Evolutionary conservation across 2,797 vertebrate species (phyloP), one percentile per base, ranked within the genome.

Genomic region (Cyclopterus lumpus): DNA sequence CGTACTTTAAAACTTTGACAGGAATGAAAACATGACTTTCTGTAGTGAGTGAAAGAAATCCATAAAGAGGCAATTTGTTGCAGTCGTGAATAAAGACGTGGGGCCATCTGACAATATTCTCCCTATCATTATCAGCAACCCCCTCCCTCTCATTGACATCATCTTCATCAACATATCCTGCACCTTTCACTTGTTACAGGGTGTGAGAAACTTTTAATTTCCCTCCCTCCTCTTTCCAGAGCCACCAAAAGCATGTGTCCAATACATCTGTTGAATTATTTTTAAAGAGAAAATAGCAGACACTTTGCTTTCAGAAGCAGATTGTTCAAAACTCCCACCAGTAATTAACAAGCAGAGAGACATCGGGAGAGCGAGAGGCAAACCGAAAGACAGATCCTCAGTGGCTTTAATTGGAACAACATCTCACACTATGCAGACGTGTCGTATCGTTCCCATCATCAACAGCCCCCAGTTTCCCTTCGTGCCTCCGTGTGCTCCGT

Each of bases 371-470:
- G 85, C 75, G 73, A 87, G 77, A 82, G 72, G 79, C 83, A 84
- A 83, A 82, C 54, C 87, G 80, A 83, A 88, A 86, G 88, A 88
- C 82, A 81, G 75, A 79, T 80, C 59, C 79, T 88, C 79, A 79
- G 83, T 86, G 80, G 83, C 86, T 94, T 94, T 94, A 95, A 95
- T 95, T 95, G 92, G 93, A 91, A 88, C 80, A 89, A 85, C 84
- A 89, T 92, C 87, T 91, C 90, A 89, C 90, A 86, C 75, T 44
- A 63, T 73, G 69, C 85, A 81, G 81, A 91, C 73, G 83, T 86
- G 89, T 89, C 64, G 68, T 71, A 74, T 42, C 64, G 64, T 84
- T 85, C 87, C 75, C 75, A 55, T 90, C 81, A 88, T 73, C 78
- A 76, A 74, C 67, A 62, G 80, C 84, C 67, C 73, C 60, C 60